A percentile compares a stretch with the other conserved stretches of the same genome.
phyloP scores from a whole-genome alignment of 2,888 invertebrate species.

The Drosophila fungiperda region DNA sequence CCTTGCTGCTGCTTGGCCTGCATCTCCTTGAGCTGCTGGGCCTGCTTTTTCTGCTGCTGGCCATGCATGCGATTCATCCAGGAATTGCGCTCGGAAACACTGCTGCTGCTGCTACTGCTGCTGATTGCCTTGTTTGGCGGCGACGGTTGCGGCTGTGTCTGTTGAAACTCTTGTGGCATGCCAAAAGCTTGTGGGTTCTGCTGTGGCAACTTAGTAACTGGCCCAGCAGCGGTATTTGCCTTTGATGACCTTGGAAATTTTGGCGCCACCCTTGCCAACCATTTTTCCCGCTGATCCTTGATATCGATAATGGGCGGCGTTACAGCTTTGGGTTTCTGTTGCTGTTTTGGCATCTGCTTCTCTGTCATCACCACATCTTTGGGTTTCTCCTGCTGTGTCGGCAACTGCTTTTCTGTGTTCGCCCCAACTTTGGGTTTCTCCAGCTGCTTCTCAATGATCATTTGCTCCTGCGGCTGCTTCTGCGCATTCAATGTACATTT shows the following conservation, averaged over 20 bases:
- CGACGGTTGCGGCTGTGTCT: not conserved
- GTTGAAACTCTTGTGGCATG: slow-evolving; percentile 18
- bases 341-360: not conserved
- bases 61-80: slow-evolving; percentile 72
- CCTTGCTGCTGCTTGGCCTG: slow-evolving; percentile 66
- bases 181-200: not conserved
- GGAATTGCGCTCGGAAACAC: slow-evolving; percentile 41
- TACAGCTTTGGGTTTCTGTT: slow-evolving; percentile 4
- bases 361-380: no score
- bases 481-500: slow-evolving; percentile 35
- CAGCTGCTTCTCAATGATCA: not conserved
- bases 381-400: not conserved
- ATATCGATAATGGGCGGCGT: slow-evolving; percentile 20
- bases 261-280: slow-evolving; percentile 67
- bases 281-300: slow-evolving; percentile 68
- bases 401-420: not conserved
- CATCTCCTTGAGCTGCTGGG: slow-evolving; percentile 60
- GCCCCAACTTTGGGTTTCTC: no score
- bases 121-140: not conserved
- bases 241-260: slow-evolving; percentile 38
- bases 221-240: not conserved
- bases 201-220: not conserved
- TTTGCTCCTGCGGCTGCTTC: not conserved
- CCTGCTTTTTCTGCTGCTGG: slow-evolving; percentile 57
- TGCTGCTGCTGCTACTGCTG: not conserved